Base-by-base conservation (phyloP, 1,140 invertebrate species). In the Leptopilina boulardi region DNA sequence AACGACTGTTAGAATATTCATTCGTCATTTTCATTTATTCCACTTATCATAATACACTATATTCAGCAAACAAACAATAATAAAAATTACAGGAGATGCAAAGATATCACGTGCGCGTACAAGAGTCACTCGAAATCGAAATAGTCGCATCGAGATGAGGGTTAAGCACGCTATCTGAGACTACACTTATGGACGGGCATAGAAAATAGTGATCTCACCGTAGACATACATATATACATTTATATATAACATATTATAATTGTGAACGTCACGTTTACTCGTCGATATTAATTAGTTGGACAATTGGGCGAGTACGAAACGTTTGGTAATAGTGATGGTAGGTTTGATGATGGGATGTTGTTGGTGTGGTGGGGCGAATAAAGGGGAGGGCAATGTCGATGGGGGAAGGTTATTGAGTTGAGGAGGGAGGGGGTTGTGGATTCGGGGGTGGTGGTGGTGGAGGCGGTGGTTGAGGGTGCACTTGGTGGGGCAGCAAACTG, bases 291-390 rank as follows among this genome's bases (percentile, higher is more conserved):
- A 86, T 82, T 47, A 86, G 80, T 71, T 81, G 81, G 71, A 84
- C 79, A 80, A 84, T 84, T 79, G 75, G 82, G 72, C 76, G 71
- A 73, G 73, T 75, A 73, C 75, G 77, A 82, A 75, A 71, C 79
- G 75, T 76, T 86, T 86, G 91, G 91, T 90, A 91, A 89, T 72
- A 88, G 84, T 70, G 89, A 87, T 51, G 88, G 83, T 71, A 83
- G 59, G 8, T 82, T 79, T 21, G 83, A 81, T 38, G 84, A 86
- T n/a, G n/a, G n/a, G n/a, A n/a, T n/a, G 4, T 82, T 80, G 59
- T 86, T 86, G 38, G 87, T 83, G 3, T 89, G 89, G 23, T 89
- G 88, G 13, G 86, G 91, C 73, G 86, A 89, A 2, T 83, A 87
- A 21, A 85, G 88, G 9, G 86, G 89, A 71, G 83, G 89, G 59